Evolutionary conservation across 2,888 invertebrate genomes (phyloP).

Genomic region (Acleris emargana): DNA sequence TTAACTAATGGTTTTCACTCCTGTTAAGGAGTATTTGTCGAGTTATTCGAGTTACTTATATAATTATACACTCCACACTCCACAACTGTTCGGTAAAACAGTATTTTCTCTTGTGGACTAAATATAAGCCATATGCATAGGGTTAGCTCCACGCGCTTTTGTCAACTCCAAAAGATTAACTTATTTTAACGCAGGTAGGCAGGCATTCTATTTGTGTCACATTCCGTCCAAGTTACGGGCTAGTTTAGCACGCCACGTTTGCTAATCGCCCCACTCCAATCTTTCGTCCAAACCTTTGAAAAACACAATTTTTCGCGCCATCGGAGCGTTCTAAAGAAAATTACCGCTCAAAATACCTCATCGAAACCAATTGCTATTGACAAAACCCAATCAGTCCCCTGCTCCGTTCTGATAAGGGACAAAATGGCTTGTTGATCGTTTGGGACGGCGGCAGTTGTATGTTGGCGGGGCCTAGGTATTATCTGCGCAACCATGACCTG

Average conservation of each 20-base stretch:
- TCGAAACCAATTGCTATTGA: constrained; percentile 49
- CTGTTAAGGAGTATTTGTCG: too few relatives aligned
- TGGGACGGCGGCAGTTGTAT: constrained; percentile 20
- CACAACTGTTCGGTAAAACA: too few relatives aligned
- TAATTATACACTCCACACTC: too few relatives aligned
- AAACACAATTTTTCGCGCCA: constrained; percentile 77
- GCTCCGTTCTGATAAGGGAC: constrained; percentile 41
- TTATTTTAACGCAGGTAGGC: too few relatives aligned
- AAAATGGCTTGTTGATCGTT: constrained; percentile 43
- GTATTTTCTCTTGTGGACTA: too few relatives aligned
- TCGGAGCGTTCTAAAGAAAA: constrained; percentile 77
- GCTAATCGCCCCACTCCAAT: constrained; percentile 13
- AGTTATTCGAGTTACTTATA: too few relatives aligned
- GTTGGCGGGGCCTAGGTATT: constrained; percentile 60
- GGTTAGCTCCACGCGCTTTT: too few relatives aligned
- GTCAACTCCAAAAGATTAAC: too few relatives aligned
- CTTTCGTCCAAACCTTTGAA: constrained; percentile 59
- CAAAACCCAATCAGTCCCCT: constrained; percentile 37
- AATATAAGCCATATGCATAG: too few relatives aligned
- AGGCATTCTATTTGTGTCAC: not conserved
- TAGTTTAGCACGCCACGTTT: not conserved
- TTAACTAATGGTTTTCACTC: too few relatives aligned
- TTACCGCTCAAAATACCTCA: constrained; percentile 68
- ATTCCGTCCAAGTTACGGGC: not conserved
- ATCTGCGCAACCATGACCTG: constrained; percentile 63